Percentiles rank a stretch among this genome's conserved stretches.
These are phyloP conservation scores for Rhea pennata DNA, from an alignment of 2,113 vertebrate species.

Conservation along the genomic window DNA sequence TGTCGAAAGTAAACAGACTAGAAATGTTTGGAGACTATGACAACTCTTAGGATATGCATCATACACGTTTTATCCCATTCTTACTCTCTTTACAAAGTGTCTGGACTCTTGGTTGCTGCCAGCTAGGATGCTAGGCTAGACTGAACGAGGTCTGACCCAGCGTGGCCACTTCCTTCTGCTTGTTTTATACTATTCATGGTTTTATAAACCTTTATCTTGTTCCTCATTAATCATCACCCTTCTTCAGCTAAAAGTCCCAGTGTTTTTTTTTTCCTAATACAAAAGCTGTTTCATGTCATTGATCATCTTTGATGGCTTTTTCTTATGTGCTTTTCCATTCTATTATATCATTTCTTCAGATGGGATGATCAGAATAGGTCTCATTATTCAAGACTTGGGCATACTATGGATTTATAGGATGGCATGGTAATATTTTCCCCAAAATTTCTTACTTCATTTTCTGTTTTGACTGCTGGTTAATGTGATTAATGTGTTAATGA, in stretches of 20 bases:
- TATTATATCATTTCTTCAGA: not conserved
- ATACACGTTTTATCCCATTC: not conserved
- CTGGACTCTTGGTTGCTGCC: not conserved
- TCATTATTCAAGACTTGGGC: not conserved
- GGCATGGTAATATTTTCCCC: not conserved
- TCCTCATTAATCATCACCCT: not conserved
- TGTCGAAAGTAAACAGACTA: not conserved
- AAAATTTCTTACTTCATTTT: not conserved
- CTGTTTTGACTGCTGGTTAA: not conserved
- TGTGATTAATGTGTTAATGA: not conserved
- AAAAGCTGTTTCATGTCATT: not conserved
- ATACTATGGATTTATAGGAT: not conserved
- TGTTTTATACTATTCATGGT: not conserved
- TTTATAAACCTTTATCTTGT: not conserved
- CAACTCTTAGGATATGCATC: not conserved
- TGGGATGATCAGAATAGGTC: not conserved
- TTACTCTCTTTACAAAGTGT: not conserved
- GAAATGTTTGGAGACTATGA: not conserved
- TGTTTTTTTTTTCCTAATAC: not conserved
- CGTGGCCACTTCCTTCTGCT: not conserved
- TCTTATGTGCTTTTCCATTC: not conserved
- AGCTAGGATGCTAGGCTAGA: not conserved
- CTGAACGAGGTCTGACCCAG: not conserved
- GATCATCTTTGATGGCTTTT: not conserved
- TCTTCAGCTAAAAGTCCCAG: not conserved